phyloP scores from a whole-genome alignment of 2,797 vertebrate genomes.

The Hoplostethus atlanticus region DNA sequence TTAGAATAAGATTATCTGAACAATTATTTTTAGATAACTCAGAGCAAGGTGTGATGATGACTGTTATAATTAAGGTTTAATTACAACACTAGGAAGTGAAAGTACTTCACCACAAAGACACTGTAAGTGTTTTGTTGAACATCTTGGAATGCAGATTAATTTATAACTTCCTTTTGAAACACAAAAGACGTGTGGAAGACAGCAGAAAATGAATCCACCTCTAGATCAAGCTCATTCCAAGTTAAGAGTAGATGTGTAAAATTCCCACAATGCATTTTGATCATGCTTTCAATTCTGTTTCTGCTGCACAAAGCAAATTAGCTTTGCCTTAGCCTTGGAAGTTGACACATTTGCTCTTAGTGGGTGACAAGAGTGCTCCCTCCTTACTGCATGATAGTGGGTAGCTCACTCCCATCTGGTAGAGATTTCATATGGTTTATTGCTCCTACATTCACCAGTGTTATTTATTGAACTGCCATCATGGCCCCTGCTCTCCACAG shows the following conservation, averaged over 20 bases:
- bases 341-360: conserved; percentile 66
- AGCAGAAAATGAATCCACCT: conserved; percentile 17
- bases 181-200: conserved; percentile 9
- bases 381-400: conserved; percentile 60
- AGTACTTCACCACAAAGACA: conserved; percentile 44
- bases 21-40: conserved; percentile 84
- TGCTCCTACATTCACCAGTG: conserved; percentile 77
- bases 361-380: conserved; percentile 66
- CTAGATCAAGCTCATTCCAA: not conserved
- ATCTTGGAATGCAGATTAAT: conserved; percentile 15
- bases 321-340: conserved; percentile 29
- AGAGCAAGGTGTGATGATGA: conserved; percentile 76
- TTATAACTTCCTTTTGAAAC: conserved; percentile 24
- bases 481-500: conserved; percentile 69
- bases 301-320: conserved; percentile 47
- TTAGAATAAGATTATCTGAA: conserved; percentile 84
- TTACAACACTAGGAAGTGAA: conserved; percentile 71
- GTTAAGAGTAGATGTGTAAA: conserved; percentile 13
- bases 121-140: conserved; percentile 16
- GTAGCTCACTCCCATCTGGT: conserved; percentile 43
- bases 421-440: conserved; percentile 82
- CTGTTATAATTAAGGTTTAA: conserved; percentile 79
- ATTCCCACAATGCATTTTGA: conserved; percentile 20
- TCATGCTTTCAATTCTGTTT: conserved; percentile 17
- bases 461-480: conserved; percentile 85